A percentile compares a stretch with the other conserved stretches of the same genome.
These are phyloP conservation scores for Nebria ingens DNA, from an alignment of 1,140 invertebrate species.

Conservation along the genomic window DNA sequence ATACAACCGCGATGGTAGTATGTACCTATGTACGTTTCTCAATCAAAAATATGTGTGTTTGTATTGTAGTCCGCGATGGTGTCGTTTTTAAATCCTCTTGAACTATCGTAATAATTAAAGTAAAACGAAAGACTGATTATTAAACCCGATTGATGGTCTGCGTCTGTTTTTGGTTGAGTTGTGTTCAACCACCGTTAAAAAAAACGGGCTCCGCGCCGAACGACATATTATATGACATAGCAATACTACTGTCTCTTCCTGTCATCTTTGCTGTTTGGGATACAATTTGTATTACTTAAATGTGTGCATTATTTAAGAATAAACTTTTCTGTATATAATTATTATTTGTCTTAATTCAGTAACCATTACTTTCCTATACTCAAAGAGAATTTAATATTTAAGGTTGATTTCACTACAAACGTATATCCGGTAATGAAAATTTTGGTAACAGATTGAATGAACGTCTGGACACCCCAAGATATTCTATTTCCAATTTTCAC, in stretches of 20 bases:
- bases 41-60: too few species aligned
- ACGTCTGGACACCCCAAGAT: too few species aligned
- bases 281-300: slow-evolving; percentile 10
- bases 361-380: too few species aligned
- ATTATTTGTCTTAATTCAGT: not conserved
- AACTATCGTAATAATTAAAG: not conserved
- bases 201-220: not conserved
- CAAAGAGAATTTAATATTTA: too few species aligned
- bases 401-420: too few species aligned
- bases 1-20: too few species aligned
- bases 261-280: slow-evolving; percentile 8
- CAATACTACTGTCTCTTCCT: slow-evolving; percentile 8
- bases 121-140: slow-evolving; percentile 7
- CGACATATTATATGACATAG: not conserved
- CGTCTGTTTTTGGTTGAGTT: not conserved
- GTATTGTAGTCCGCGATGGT: too few species aligned
- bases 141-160: not conserved
- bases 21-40: too few species aligned
- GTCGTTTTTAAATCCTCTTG: not conserved
- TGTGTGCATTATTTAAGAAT: slow-evolving; percentile 9
- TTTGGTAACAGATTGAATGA: too few species aligned
- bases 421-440: too few species aligned
- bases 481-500: too few species aligned
- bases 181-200: too few species aligned
- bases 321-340: slow-evolving; percentile 9